phyloP scores from a whole-genome alignment of 2,113 vertebrate genomes.

The Melanostigma gelatinosum region DNA sequence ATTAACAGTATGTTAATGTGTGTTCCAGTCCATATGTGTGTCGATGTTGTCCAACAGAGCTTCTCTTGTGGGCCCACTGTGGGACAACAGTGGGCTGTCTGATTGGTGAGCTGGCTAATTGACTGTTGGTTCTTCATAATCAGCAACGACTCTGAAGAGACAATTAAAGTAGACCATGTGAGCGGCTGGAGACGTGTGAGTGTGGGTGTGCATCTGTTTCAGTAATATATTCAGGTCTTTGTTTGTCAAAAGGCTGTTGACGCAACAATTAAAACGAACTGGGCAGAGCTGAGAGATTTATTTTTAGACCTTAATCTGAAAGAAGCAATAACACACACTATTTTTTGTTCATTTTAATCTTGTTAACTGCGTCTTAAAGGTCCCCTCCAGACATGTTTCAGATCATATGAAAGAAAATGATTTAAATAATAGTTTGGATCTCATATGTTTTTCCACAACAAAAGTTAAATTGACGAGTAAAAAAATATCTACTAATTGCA shows the following conservation, averaged over 20 bases:
- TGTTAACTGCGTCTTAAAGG: not conserved
- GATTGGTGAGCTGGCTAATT: constrained; percentile 53
- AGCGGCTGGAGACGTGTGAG: constrained; percentile 22
- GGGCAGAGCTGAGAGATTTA: constrained; percentile 34
- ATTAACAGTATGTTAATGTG: not conserved
- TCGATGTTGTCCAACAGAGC: not conserved
- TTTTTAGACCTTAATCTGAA: not conserved
- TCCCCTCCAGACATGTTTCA: not conserved
- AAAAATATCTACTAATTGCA: not conserved
- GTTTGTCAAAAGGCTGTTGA: constrained; percentile 61
- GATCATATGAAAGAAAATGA: rapidly evolving
- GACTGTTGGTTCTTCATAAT: constrained; percentile 56
- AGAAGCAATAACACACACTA: not conserved
- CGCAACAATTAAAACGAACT: constrained; percentile 38
- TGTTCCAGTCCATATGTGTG: not conserved
- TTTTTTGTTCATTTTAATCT: not conserved
- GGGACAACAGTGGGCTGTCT: constrained; percentile 12
- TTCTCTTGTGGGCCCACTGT: not conserved
- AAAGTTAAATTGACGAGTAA: not conserved
- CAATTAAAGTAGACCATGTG: constrained; percentile 55
- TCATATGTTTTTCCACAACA: not conserved
- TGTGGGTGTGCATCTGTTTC: constrained; percentile 22
- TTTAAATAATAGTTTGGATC: not conserved
- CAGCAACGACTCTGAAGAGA: constrained; percentile 57
- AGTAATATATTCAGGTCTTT: constrained; percentile 64